phyloP scores from a whole-genome alignment of 2,113 vertebrate species.

The Pavo muticus region DNA sequence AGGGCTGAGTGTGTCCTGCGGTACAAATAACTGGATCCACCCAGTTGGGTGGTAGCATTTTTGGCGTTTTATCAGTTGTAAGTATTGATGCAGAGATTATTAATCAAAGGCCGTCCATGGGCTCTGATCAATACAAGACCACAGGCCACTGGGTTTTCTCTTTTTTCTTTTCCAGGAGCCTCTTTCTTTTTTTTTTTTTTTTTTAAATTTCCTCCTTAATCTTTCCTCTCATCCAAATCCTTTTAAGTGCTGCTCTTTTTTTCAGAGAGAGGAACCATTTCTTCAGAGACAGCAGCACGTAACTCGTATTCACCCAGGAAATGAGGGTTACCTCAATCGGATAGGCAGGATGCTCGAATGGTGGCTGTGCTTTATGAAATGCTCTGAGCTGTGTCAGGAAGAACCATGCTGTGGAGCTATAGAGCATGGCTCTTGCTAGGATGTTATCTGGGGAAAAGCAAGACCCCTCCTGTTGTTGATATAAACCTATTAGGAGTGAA shows the following conservation, averaged over 20 bases:
- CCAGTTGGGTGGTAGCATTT: neutral
- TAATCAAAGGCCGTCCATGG: slow-evolving; percentile 8
- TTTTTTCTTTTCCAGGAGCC: neutral
- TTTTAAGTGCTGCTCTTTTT: neutral
- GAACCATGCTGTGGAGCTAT: neutral
- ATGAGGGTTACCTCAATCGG: neutral
- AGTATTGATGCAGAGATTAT: slow-evolving; percentile 3
- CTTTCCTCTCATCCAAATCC: neutral
- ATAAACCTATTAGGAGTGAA: neutral
- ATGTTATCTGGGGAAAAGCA: neutral
- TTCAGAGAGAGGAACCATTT: neutral
- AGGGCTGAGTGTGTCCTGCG: neutral
- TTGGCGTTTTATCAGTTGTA: neutral
- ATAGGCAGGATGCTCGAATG: neutral
- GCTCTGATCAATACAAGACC: neutral
- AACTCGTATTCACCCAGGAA: neutral
- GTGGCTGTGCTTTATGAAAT: neutral
- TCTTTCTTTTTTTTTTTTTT: too few species aligned
- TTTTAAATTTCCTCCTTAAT: neutral
- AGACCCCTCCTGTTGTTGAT: neutral
- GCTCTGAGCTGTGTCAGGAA: neutral
- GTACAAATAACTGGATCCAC: slow-evolving; percentile 2
- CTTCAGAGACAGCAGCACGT: neutral
- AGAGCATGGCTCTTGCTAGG: neutral
- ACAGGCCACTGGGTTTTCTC: neutral